phyloP scores from a whole-genome alignment of 2,888 invertebrate species.

The Argyra leucocephala region DNA sequence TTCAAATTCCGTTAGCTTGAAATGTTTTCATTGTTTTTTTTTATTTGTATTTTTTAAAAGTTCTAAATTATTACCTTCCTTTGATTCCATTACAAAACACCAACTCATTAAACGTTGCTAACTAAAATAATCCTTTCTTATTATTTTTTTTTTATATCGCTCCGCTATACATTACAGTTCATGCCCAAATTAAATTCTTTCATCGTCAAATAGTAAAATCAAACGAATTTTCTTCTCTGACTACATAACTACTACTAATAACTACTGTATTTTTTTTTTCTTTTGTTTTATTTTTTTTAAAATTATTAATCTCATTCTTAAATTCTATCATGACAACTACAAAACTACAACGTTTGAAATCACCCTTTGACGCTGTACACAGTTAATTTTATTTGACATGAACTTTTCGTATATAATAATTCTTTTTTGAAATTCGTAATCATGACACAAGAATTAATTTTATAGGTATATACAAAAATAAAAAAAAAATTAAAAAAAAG shows the following conservation, averaged over 20 bases:
- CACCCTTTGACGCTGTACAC: background rate
- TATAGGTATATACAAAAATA: too few species aligned
- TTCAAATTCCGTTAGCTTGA: too few species aligned
- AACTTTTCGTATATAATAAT: background rate
- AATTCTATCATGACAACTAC: too few species aligned
- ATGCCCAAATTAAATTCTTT: background rate
- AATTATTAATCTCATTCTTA: too few species aligned
- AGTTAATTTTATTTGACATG: background rate
- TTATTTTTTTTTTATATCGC: too few species aligned
- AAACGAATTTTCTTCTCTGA: background rate
- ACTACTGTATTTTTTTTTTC: background rate
- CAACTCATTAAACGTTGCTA: too few species aligned
- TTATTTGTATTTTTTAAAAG: too few species aligned
- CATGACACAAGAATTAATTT: background rate
- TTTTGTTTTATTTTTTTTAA: background rate
- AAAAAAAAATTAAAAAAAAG: too few species aligned
- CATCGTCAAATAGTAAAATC: background rate
- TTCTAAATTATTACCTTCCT: too few species aligned
- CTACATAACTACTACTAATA: background rate
- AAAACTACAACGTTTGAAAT: background rate
- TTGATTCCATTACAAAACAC: too few species aligned
- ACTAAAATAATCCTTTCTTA: too few species aligned
- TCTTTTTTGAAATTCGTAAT: constrained; percentile 1
- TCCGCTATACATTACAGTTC: background rate
- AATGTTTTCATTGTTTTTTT: too few species aligned